Evolutionary conservation across 2,797 vertebrate genomes (phyloP), one percentile per base, ranked within the genome.

Genomic region (Melanotaenia boesemani): DNA sequence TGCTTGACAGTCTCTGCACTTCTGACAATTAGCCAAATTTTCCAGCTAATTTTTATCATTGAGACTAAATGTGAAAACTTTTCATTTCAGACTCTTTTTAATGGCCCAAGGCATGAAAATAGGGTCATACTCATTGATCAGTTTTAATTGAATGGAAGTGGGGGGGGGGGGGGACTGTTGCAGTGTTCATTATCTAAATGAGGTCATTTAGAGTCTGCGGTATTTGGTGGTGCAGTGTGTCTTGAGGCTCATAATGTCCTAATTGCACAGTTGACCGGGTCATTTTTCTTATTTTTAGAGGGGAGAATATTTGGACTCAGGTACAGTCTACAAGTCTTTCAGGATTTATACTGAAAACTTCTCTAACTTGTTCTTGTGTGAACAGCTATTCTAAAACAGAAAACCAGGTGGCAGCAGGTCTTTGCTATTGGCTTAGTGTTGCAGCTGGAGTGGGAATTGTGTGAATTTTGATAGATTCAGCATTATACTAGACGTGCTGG

Each of bases 151-250:
- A 90, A 88, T 82, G 83, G 78, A 70, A 48, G 79, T 86, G 70
- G 65, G 70, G 65, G 60, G 73, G 69, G 70, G 81, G 60, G 73
- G 69, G 70, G 81, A 82, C 82, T 85, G 83, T 89, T 76, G 76
- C 64, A 73, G 76, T 86, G 86, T 86, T 92, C 89, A 86, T 92
- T 90, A 88, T 90, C 86, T 86, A 85, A 90, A 91, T 13, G 66
- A 88, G 88, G 81, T 80, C 74, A 88, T 91, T 91, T 88, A 82
- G 77, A 87, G 83, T 83, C 69, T n/a, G 59, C 86, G 83, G 70
- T 77, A 64, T 82, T 88, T 85, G 86, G 84, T 79, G 67, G 67
- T 30, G 74, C 79, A 86, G 79, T 36, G 37, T 83, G 82, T 87
- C 85, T 81, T 22, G 3, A 69, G 87, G 83, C 85, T 89, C 82